Percentiles rank a stretch among this genome's conserved stretches.
Conservation (phyloP, 2,113 vertebrate genomes). For the Oxyruncus cristatus region DNA sequence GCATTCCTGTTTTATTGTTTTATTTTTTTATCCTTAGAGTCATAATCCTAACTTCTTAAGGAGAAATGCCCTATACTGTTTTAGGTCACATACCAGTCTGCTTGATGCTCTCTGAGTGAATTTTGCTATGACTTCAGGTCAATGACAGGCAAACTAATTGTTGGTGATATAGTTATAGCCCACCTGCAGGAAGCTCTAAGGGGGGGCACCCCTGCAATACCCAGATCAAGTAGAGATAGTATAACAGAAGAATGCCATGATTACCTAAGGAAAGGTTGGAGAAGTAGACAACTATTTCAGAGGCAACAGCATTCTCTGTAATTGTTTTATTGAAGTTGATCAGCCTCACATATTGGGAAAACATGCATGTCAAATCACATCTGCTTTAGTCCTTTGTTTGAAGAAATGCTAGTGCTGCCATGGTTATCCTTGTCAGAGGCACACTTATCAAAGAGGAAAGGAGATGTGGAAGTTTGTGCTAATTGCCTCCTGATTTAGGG, state of each 20-base stretch:
- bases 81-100: background rate
- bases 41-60: background rate
- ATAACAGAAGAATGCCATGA: background rate
- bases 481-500: background rate
- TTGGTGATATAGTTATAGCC: background rate
- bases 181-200: background rate
- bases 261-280: background rate
- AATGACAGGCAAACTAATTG: background rate
- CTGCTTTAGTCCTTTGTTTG: background rate
- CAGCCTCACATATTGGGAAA: background rate
- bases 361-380: background rate
- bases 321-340: background rate
- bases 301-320: background rate
- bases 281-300: background rate
- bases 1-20: background rate
- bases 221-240: background rate
- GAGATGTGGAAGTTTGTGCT: background rate
- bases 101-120: background rate
- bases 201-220: background rate
- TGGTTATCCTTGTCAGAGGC: background rate
- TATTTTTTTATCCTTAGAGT: background rate
- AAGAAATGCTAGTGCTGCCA: background rate
- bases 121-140: background rate
- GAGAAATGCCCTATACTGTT: background rate
- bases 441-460: background rate